These are phyloP conservation scores for Eristalis pertinax DNA, from an alignment of 2,888 invertebrate species.

Conservation along the genomic window DNA sequence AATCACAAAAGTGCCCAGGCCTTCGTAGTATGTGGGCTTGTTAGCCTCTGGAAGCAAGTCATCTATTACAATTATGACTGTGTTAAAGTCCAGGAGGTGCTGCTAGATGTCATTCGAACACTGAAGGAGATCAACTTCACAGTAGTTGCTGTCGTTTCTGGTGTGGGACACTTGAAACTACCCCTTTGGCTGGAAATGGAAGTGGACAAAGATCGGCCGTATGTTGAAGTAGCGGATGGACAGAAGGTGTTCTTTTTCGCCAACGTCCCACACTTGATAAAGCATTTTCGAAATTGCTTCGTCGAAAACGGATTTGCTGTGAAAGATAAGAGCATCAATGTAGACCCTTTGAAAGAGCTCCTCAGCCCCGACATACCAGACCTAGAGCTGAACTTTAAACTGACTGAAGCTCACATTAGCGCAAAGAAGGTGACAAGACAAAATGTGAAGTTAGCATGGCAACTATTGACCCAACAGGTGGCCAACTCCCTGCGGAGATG, in stretches of 20 bases:
- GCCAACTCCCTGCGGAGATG: constrained; percentile 12
- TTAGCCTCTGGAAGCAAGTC: constrained; percentile 31
- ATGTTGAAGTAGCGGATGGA: neutral
- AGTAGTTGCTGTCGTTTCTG: constrained; percentile 39
- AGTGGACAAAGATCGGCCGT: constrained; percentile 1
- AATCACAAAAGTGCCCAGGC: constrained; percentile 1
- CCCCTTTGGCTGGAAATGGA: constrained; percentile 11
- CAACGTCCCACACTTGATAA: constrained; percentile 26
- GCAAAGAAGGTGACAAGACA: constrained; percentile 5
- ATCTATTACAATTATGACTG: constrained; percentile 32
- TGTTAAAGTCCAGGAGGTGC: neutral
- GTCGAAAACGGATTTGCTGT: constrained; percentile 7
- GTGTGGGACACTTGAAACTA: constrained; percentile 11
- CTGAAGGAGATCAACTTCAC: constrained; percentile 25
- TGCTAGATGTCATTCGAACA: constrained; percentile 1
- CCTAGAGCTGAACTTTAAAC: neutral
- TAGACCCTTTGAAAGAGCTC: constrained; percentile 18
- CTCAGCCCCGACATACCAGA: neutral
- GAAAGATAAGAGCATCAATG: neutral
- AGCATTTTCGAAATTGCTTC: constrained; percentile 25
- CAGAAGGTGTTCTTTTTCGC: constrained; percentile 42
- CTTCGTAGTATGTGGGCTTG: constrained; percentile 10
- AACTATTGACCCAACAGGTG: constrained; percentile 8
- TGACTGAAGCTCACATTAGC: constrained; percentile 24
- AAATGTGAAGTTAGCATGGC: constrained; percentile 5